Conservation (phyloP, 1,140 invertebrate genomes). For the Drosophila lacteicornis region DNA sequence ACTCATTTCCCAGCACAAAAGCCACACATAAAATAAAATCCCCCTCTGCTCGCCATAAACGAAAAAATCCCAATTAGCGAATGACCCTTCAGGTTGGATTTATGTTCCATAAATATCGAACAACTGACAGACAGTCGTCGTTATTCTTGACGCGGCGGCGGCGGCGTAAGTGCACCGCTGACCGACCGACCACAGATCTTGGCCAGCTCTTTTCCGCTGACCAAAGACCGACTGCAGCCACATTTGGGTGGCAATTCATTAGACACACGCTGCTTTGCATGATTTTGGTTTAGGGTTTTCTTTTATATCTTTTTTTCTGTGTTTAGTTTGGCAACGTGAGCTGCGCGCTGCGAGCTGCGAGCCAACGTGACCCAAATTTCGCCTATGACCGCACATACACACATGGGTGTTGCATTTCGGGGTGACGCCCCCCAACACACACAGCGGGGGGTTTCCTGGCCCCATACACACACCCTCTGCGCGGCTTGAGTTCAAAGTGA, state of each 20-base stretch:
- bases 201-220: slow-evolving; percentile 19
- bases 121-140: slow-evolving; percentile 46
- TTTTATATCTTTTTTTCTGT: slow-evolving; percentile 12
- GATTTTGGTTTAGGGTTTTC: slow-evolving; percentile 56
- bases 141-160: slow-evolving; percentile 28
- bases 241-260: slow-evolving; percentile 68
- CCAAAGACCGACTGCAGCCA: slow-evolving; percentile 9
- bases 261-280: slow-evolving; percentile 78
- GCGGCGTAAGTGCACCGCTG: slow-evolving; percentile 11
- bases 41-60: neutral
- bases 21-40: slow-evolving; percentile 7
- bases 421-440: slow-evolving; percentile 23
- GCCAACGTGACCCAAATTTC: slow-evolving; percentile 75
- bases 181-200: slow-evolving; percentile 40
- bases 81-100: slow-evolving; percentile 49
- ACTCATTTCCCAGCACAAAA: slow-evolving; percentile 19
- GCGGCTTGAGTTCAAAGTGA: slow-evolving; percentile 80
- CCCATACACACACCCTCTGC: neutral
- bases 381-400: slow-evolving; percentile 34
- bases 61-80: slow-evolving; percentile 44
- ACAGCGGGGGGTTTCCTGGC: slow-evolving; percentile 36
- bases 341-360: slow-evolving; percentile 2
- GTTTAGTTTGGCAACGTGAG: slow-evolving; percentile 44
- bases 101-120: slow-evolving; percentile 50
- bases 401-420: slow-evolving; percentile 30